phyloP scores from a whole-genome alignment of 2,797 vertebrate genomes.

The Coendou prehensilis region DNA sequence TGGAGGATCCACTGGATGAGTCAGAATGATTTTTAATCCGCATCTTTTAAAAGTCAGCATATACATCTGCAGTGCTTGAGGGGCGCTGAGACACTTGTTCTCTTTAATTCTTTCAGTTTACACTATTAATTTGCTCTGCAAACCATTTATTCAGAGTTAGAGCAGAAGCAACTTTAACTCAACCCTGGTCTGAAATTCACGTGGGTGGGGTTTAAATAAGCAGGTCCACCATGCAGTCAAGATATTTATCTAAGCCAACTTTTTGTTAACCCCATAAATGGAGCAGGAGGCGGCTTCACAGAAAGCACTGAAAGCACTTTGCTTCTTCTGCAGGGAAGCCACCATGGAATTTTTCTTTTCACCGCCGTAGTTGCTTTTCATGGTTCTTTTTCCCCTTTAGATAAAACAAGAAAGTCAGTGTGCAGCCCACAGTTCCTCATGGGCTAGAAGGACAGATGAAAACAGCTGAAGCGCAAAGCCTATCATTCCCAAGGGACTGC shows the following conservation, averaged over 20 bases:
- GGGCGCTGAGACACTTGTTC: slow-evolving; percentile 37
- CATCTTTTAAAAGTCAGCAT: slow-evolving; percentile 42
- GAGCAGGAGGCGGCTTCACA: background rate
- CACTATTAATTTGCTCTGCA: slow-evolving; percentile 69
- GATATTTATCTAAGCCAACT: slow-evolving; percentile 30
- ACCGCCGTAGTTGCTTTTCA: slow-evolving; percentile 21
- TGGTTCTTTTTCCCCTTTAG: background rate
- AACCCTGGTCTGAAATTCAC: slow-evolving; percentile 58
- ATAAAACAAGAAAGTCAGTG: slow-evolving; percentile 52
- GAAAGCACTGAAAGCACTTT: background rate
- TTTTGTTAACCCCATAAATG: background rate
- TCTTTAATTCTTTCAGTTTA: slow-evolving; percentile 69
- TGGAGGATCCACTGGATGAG: background rate
- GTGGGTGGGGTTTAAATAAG: slow-evolving; percentile 19
- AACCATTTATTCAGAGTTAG: slow-evolving; percentile 61
- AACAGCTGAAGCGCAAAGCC: background rate
- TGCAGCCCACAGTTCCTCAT: background rate
- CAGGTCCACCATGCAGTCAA: background rate
- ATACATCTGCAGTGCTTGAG: background rate
- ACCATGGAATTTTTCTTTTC: slow-evolving; percentile 17
- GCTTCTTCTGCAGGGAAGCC: background rate
- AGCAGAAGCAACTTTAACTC: slow-evolving; percentile 48
- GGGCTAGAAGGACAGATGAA: background rate
- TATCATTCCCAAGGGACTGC: background rate
- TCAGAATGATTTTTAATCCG: slow-evolving; percentile 69